Base-by-base conservation (phyloP, 2,797 vertebrate genomes). In the Poecilia picta region DNA sequence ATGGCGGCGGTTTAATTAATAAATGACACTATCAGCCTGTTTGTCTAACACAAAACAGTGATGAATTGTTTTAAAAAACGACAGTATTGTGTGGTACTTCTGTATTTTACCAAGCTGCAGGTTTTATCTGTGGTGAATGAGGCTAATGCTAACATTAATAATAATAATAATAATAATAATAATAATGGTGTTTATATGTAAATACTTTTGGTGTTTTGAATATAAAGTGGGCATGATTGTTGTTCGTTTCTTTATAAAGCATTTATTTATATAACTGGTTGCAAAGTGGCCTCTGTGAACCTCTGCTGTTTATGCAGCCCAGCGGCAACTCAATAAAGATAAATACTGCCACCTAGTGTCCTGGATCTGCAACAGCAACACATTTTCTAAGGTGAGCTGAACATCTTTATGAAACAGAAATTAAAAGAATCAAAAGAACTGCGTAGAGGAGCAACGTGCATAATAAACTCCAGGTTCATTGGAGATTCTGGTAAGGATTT, bases 121-220 rank as follows among this genome's bases (percentile, higher is more conserved):
- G 76, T 81, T 85, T 76, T 75, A 68, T 87, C 73, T 81, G 66
- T 78, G 55, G 89, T 85, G 36, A 78, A 77, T 75, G 72, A 88
- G 84, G 85, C 83, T 45, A 28, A 46, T 45, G 23, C 68, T 45
- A 45, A 88, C 89, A 90, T 76, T 84, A 82, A 86, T 74, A 85
- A 70, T 55, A 82, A 62, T 66, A 45, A 36, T 36, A 64, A 87
- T 90, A 90, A 77, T 86, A 81, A 86, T 75, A 84, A 72, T 59
- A 83, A 68, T 78, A 83, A 46, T 88, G 83, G 72, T 89, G 89
- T 91, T 89, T 45, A 90, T 87, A 91, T 93, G 90, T 89, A 92
- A 88, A 94, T 89, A 91, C 85, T 75, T 84, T 76, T 76, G 51
- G 80, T 91, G 89, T 89, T 88, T 88, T 6, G 78, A 66, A 81